Evolutionary conservation across 2,797 vertebrate genomes (phyloP).

Genomic region (Pampus argenteus): DNA sequence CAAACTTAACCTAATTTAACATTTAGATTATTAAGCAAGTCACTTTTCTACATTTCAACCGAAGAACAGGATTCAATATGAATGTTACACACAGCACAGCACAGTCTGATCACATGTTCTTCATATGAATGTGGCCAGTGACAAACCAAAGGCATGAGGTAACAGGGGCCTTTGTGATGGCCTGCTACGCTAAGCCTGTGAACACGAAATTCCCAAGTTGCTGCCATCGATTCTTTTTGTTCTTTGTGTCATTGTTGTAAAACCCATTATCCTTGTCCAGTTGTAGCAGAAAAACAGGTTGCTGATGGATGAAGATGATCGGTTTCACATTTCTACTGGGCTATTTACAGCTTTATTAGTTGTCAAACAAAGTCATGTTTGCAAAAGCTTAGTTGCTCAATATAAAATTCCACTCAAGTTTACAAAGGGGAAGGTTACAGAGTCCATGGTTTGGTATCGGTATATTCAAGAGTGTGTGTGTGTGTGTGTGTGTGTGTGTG

Average conservation of each 20-base stretch:
- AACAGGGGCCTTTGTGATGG: slow-evolving; percentile 44
- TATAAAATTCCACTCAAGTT: slow-evolving; percentile 21
- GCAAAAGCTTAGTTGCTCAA: slow-evolving; percentile 30
- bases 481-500: slow-evolving; percentile 1
- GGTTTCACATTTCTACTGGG: slow-evolving; percentile 53
- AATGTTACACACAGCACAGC: neutral
- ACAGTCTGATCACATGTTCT: slow-evolving; percentile 40
- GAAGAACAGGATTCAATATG: slow-evolving; percentile 6
- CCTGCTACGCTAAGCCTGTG: slow-evolving; percentile 35
- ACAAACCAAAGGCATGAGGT: slow-evolving; percentile 46
- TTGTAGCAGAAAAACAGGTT: slow-evolving; percentile 72
- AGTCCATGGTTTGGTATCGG: slow-evolving; percentile 13
- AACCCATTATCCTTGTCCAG: slow-evolving; percentile 39
- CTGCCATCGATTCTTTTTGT: slow-evolving; percentile 54
- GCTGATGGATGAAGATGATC: slow-evolving; percentile 36
- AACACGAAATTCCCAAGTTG: slow-evolving; percentile 55
- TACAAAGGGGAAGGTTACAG: neutral
- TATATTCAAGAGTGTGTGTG: neutral
- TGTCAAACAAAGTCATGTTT: slow-evolving; percentile 33
- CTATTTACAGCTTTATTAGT: slow-evolving; percentile 12
- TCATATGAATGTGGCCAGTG: slow-evolving; percentile 21
- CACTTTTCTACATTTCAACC: slow-evolving; percentile 6
- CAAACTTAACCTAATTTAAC: neutral
- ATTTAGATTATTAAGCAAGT: slow-evolving; percentile 11
- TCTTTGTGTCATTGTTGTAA: slow-evolving; percentile 59